A percentile compares a stretch with the other conserved stretches of the same genome.
phyloP scores from a whole-genome alignment of 2,113 vertebrate genomes.

The Pachypanchax playfairii region DNA sequence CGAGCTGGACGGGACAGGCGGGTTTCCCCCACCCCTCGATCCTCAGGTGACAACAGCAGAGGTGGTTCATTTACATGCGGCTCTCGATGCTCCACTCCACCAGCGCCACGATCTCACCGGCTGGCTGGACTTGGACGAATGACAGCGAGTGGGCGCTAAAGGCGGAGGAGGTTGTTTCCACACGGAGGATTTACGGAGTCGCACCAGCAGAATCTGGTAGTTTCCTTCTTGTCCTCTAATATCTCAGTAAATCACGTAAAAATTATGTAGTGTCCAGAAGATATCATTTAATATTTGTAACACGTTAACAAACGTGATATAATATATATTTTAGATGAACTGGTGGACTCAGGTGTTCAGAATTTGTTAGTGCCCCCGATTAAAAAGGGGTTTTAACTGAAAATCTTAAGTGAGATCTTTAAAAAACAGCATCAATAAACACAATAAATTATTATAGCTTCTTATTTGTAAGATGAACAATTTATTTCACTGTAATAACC shows the following conservation, averaged over 20 bases:
- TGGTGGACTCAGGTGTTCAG: too few species aligned
- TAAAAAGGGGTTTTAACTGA: too few species aligned
- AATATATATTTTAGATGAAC: too few species aligned
- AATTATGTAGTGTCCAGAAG: too few species aligned
- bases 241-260: neutral
- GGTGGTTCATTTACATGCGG: constrained; percentile 69
- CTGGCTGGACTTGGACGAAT: constrained; percentile 69
- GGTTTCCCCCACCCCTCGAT: constrained; percentile 3
- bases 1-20: constrained; percentile 11
- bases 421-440: too few species aligned
- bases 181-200: constrained; percentile 64
- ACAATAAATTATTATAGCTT: too few species aligned
- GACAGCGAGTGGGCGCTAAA: constrained; percentile 65
- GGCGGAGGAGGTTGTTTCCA: constrained; percentile 72
- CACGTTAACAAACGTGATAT: too few species aligned
- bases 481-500: neutral
- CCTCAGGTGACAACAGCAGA: constrained; percentile 49
- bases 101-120: constrained; percentile 76
- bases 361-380: too few species aligned
- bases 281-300: too few species aligned
- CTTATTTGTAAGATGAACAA: neutral
- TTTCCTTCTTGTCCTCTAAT: constrained; percentile 14
- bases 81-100: constrained; percentile 70
- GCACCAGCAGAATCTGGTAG: constrained; percentile 41
- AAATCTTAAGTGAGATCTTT: too few species aligned